Evolutionary conservation across 2,888 invertebrate species (phyloP), one percentile per base, ranked within the genome.

Genomic region (Sminthurides aquaticus): DNA sequence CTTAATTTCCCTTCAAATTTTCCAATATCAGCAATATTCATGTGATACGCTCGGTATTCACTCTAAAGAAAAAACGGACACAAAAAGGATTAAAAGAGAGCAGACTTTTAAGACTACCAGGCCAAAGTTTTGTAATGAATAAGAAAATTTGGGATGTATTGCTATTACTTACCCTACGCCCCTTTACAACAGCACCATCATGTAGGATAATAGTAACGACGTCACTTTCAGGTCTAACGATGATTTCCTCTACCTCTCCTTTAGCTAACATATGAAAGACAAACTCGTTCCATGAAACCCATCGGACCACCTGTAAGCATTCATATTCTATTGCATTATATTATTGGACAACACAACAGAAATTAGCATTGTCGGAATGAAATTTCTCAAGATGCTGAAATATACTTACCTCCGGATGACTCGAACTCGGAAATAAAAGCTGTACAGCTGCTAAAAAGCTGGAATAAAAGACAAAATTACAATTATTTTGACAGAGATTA

Each of bases 241-340:
- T 85, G 11, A 93, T 80, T 79, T 91, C 89, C 75, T 91, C 88
- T 0, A 96, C 96, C 82, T 97, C 96, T 18, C 97, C 97, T 77
- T 90, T 91, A 0, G 90, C 87, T 62, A 98, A 80, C 90, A 98
- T 91, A 68, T 93, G 89, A 79, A 95, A 88, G 0, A 94, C 86
- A 81, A 98, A 98, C 80, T 97, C 96, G 80, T 94, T 93, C 97
- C 97, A 98, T 0, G 93, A 91, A 1, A 94, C 88, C 78, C 89
- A 90, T 29, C 88, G 82, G n/a, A 86, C 81, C 27, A 84, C 77
- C 84, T 85, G 78, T 5, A 79, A 55, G 43, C 15, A 34, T 34
- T n/a, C n/a, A n/a, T n/a, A n/a, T n/a, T n/a, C n/a, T n/a, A n/a
- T n/a, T n/a, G n/a, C n/a, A n/a, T n/a, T n/a, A n/a, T n/a, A n/a